These are phyloP conservation scores for Troides oblongomaculatus DNA, from an alignment of 2,888 invertebrate species.

Conservation along the genomic window DNA sequence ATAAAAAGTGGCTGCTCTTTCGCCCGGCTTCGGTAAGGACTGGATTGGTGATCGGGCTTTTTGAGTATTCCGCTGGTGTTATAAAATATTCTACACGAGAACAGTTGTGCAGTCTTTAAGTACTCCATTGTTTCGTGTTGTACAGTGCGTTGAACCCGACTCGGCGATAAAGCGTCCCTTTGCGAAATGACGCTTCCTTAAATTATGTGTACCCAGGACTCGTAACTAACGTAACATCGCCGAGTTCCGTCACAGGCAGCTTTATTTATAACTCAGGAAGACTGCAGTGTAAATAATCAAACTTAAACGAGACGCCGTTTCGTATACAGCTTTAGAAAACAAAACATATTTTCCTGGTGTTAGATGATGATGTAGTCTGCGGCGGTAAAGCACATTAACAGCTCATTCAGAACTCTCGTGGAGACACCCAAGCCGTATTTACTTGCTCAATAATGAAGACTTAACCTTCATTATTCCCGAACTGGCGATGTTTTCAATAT, in stretches of 20 bases:
- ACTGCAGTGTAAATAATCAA: not conserved
- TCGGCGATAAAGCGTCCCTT: conserved; percentile 21
- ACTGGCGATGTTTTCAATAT: too few relatives aligned
- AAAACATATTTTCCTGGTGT: too few relatives aligned
- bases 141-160: conserved; percentile 31
- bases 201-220: not conserved
- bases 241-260: not conserved
- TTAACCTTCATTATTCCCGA: too few relatives aligned
- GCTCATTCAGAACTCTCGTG: too few relatives aligned
- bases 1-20: conserved; percentile 41
- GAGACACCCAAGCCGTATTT: too few relatives aligned
- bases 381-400: too few relatives aligned
- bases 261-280: not conserved
- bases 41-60: conserved; percentile 35
- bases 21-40: conserved; percentile 32
- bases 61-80: conserved; percentile 42
- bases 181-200: conserved; percentile 9
- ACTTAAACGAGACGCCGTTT: too few relatives aligned
- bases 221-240: not conserved
- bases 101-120: conserved; percentile 27
- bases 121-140: conserved; percentile 35
- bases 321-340: too few relatives aligned
- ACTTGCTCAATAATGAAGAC: too few relatives aligned
- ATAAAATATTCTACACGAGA: conserved; percentile 35
- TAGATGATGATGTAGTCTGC: too few relatives aligned